phyloP scores from a whole-genome alignment of 2,797 vertebrate genomes.

The Poeciliopsis infans region DNA sequence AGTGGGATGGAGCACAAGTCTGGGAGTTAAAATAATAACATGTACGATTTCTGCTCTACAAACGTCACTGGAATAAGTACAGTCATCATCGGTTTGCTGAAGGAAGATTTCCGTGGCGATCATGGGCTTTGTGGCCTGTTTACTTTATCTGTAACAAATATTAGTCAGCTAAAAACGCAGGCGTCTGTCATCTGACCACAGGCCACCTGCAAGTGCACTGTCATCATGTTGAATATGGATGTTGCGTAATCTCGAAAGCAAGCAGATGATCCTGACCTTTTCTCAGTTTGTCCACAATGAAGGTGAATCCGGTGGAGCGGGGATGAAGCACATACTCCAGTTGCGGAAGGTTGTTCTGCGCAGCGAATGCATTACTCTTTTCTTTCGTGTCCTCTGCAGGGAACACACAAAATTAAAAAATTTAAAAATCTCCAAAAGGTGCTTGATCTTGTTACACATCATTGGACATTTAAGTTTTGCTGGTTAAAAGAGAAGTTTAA shows the following conservation, averaged over 20 bases:
- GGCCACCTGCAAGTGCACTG: not conserved
- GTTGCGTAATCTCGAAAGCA: conserved; percentile 13
- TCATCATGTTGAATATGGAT: conserved; percentile 1
- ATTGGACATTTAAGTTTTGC: not conserved
- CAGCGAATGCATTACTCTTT: conserved; percentile 90
- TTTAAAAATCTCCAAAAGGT: not conserved
- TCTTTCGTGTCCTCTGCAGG: conserved; percentile 88
- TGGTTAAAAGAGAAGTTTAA: not conserved
- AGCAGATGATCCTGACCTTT: conserved; percentile 84
- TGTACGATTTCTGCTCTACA: conserved; percentile 35
- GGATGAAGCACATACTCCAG: conserved; percentile 94
- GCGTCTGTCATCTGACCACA: not conserved
- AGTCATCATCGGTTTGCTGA: conserved; percentile 47
- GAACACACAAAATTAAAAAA: conserved; percentile 14
- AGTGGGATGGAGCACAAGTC: conserved; percentile 50
- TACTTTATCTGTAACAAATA: conserved; percentile 13
- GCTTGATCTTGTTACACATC: not conserved
- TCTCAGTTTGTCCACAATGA: conserved; percentile 90
- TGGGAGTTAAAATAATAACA: conserved; percentile 51
- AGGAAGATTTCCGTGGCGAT: conserved; percentile 25
- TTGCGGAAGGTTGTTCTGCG: conserved; percentile 87
- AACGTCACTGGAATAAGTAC: conserved; percentile 41
- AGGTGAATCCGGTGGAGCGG: conserved; percentile 95
- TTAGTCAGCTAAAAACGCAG: not conserved
- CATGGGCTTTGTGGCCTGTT: conserved; percentile 5